These are phyloP conservation scores for Podabrus alpinus DNA, from an alignment of 2,888 invertebrate genomes.

Conservation along the genomic window DNA sequence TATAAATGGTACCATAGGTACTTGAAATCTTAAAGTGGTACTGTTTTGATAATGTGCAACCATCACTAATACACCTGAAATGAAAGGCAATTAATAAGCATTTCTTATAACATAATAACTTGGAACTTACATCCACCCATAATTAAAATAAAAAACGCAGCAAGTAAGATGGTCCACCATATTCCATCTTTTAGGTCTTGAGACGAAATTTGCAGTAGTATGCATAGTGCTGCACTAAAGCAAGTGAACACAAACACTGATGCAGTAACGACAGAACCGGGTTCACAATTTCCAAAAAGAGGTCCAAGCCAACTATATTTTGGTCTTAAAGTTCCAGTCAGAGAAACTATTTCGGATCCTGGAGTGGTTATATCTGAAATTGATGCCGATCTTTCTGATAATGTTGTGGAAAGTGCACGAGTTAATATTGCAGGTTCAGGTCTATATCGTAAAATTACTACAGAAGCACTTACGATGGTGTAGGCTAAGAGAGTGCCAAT, in stretches of 20 bases:
- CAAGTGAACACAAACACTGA: conserved; percentile 73
- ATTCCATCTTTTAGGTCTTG: conserved; percentile 58
- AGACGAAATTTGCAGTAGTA: conserved; percentile 64
- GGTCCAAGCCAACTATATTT: conserved; percentile 77
- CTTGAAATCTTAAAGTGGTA: conserved; percentile 72
- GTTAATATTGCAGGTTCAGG: conserved; percentile 41
- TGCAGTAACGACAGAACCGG: conserved; percentile 74
- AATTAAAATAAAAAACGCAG: conserved; percentile 64
- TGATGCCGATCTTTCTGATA: conserved; percentile 51
- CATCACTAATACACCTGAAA: conserved; percentile 71
- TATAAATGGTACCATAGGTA: conserved; percentile 79
- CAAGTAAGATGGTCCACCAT: conserved; percentile 72
- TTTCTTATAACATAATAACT: background rate
- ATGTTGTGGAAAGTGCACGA: conserved; percentile 43
- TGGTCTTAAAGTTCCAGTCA: conserved; percentile 79
- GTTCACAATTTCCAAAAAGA: conserved; percentile 72
- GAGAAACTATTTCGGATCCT: conserved; percentile 52
- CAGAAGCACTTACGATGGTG: conserved; percentile 88
- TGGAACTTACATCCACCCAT: conserved; percentile 66
- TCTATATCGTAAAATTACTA: conserved; percentile 80
- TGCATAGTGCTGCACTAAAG: conserved; percentile 71
- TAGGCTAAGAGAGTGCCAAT: conserved; percentile 88
- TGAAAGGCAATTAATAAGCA: background rate
- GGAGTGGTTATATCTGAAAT: conserved; percentile 52
- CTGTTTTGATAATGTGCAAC: conserved; percentile 74